Base-by-base conservation (phyloP, 1,140 invertebrate genomes). In the Magallana ariakensis region DNA sequence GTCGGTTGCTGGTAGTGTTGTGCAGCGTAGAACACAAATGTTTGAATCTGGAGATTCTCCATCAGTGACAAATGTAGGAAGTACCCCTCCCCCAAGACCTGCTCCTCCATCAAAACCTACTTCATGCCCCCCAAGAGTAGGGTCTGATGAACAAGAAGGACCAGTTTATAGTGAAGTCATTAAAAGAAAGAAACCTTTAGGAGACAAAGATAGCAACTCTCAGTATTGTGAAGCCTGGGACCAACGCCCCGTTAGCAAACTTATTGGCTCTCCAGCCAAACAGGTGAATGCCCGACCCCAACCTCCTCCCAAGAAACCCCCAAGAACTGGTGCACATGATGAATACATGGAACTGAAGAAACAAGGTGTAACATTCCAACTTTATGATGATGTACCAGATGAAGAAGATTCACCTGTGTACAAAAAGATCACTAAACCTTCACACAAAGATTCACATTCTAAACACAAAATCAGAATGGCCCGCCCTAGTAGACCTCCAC, bases 321-420 rank as follows among this genome's bases (percentile, higher is more conserved):
- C 87, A 46, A 58, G 90, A 60, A 91, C 89, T 19, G 87, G 88
- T 70, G 89, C 90, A 80, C 90, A 91, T 85, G 90, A 91, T 89
- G 87, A 90, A 46, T 91, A 91, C 81, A 83, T 90, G 16, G 83
- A 86, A 85, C 82, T 90, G 0, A 88, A 89, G 88, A 80, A 87
- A 10, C 82, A 84, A 55, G 54, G 55, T 3, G 62, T 55, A 56
- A 19, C 15, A 19, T 60, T 70, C 26, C 82, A 57, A 22, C 16
- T 87, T 16, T 88, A 88, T 86, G 85, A 89, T 66, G 87, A 81
- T 54, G 54, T 91, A 1, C 19, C 86, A 57, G 84, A 86, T 85
- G 85, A 89, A 46, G n/a, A 80, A 57, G 80, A n/a, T 15, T 15
- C 58, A 60, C 88, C 88, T 56, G 83, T 89, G 1, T 89, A 89